These are phyloP conservation scores for Propsilocerus akamusi DNA, from an alignment of 1,140 invertebrate species.

Conservation along the genomic window DNA sequence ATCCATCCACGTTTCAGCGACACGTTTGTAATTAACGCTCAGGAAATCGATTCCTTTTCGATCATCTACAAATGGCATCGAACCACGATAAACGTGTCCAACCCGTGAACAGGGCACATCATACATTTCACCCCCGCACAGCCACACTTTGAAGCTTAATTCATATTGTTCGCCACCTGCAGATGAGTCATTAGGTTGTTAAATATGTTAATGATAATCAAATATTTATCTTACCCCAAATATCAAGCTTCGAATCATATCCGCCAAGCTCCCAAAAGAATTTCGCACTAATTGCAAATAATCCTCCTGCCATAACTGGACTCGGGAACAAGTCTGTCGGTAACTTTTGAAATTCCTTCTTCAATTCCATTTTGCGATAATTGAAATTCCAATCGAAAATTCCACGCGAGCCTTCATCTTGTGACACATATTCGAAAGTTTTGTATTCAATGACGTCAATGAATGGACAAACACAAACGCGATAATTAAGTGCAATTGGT, in stretches of 20 bases:
- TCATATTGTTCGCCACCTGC: not conserved
- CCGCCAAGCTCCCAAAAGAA: constrained; percentile 67
- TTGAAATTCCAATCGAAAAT: constrained; percentile 66
- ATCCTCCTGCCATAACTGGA: constrained; percentile 62
- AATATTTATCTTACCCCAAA: constrained; percentile 64
- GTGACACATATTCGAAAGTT: constrained; percentile 72
- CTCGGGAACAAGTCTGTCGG: constrained; percentile 58
- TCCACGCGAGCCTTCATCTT: constrained; percentile 58
- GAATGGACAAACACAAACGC: not conserved
- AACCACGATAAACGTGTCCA: constrained; percentile 80
- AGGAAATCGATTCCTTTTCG: constrained; percentile 62
- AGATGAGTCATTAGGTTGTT: no score
- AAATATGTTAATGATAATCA: no score
- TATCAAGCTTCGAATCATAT: constrained; percentile 49
- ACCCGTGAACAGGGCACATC: constrained; percentile 86
- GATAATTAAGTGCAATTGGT: not conserved
- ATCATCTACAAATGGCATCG: constrained; percentile 68
- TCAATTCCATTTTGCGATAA: constrained; percentile 58
- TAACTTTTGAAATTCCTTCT: constrained; percentile 46
- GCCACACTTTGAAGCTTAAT: constrained; percentile 39
- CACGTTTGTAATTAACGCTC: constrained; percentile 48
- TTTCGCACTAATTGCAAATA: constrained; percentile 49
- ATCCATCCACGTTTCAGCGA: constrained; percentile 83
- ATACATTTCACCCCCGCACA: constrained; percentile 76
- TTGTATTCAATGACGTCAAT: constrained; percentile 81